Evolutionary conservation across 2,888 invertebrate genomes (phyloP), one percentile per base, ranked within the genome.

Genomic region (Apamea epomidion): DNA sequence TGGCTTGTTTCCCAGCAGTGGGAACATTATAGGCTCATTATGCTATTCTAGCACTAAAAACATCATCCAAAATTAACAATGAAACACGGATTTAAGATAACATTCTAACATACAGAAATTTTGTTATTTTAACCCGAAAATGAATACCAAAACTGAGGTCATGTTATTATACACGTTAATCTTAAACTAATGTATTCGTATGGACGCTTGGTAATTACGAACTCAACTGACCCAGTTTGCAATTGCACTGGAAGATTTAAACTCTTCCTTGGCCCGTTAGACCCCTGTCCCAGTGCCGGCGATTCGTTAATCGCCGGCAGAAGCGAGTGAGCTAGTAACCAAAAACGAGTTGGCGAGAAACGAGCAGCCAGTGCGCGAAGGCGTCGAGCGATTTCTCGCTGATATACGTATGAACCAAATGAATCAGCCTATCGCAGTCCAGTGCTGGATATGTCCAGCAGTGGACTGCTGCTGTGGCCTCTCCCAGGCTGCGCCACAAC

Each of bases 211-310:
- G 84, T 86, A 91, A 91, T 91, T 91, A 88, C 76, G 81, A 87
- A 87, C 82, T 87, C 80, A 74, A 78, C 85, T 91, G 91, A 90
- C 91, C 91, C 74, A 91, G 77, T 88, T 90, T 37, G 81, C 77
- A 76, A 87, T 88, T 85, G 84, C 86, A 84, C 81, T 86, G 82
- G 74, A 87, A 88, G 88, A 88, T 82, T 87, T 81, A 78, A 89
- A 85, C 74, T 85, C 78, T 78, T 81, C 80, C 68, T 82, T 80
- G 70, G 25, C 18, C 48, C 45, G 58, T 64, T 70, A n/a, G 37
- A n/a, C 7, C 21, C 1, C n/a, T 37, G 68, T n/a, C n/a, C n/a
- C 12, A 67, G 18, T 3, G 6, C n/a, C 7, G n/a, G 18, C 37
- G 72, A 37, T 72, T 14, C n/a, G n/a, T n/a, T n/a, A n/a, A n/a